A percentile compares a stretch with the other conserved stretches of the same genome.
phyloP scores from a whole-genome alignment of 2,888 invertebrate species.

The Ophion ventricosus region DNA sequence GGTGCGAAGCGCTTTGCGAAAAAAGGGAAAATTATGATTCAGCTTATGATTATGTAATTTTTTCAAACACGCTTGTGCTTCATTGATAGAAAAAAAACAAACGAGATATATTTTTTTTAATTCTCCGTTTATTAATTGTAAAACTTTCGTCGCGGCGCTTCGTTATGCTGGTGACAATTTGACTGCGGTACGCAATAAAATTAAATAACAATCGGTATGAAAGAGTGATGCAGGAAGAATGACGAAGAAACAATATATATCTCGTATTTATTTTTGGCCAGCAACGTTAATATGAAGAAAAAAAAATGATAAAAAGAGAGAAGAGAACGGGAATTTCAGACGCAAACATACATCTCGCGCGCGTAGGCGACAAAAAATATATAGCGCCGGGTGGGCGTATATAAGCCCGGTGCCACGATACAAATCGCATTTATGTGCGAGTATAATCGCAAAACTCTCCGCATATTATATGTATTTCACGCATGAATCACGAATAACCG shows the following conservation, averaged over 20 bases:
- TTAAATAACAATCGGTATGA: background rate
- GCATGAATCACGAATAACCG: slow-evolving; percentile 71
- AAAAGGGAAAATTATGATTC: background rate
- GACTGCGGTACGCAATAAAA: background rate
- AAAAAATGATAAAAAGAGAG: slow-evolving; percentile 15
- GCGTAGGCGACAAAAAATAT: slow-evolving; percentile 55
- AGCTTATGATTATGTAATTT: background rate
- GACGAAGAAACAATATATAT: background rate
- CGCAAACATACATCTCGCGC: slow-evolving; percentile 23
- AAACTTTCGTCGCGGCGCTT: background rate
- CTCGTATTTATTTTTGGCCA: background rate
- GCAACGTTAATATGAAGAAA: background rate
- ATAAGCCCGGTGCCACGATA: slow-evolving; percentile 39
- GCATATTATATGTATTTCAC: slow-evolving; percentile 67
- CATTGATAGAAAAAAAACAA: background rate
- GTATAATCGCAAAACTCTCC: slow-evolving; percentile 49
- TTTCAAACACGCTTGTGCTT: background rate
- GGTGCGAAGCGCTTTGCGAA: too few relatives aligned
- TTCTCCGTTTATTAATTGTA: background rate
- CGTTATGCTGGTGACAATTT: background rate
- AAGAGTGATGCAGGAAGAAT: background rate
- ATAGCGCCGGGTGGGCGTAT: slow-evolving; percentile 61
- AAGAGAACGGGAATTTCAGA: slow-evolving; percentile 33
- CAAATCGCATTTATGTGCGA: slow-evolving; percentile 40
- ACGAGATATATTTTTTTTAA: background rate